Conservation (phyloP, 2,797 vertebrate genomes). For the Gallinago nigripennis region DNA sequence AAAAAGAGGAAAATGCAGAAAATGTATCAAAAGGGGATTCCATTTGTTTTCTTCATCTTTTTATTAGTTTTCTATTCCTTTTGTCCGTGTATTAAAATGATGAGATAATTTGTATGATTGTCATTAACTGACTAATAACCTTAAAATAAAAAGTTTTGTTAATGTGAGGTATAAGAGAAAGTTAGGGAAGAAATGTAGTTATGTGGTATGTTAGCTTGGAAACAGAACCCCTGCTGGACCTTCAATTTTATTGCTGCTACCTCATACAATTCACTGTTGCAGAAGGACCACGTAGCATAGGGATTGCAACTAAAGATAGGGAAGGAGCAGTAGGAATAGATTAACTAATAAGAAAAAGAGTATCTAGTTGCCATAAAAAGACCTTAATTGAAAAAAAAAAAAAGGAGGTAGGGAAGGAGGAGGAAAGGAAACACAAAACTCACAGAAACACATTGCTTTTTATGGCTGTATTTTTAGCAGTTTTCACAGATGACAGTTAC, state of each 20-base stretch:
- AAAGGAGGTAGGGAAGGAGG: background rate
- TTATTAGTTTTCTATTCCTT: background rate
- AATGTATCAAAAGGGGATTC: background rate
- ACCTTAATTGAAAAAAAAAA: background rate
- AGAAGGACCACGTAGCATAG: background rate
- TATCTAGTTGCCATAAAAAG: background rate
- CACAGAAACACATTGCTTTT: background rate
- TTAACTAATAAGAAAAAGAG: background rate
- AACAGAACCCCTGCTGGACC: background rate
- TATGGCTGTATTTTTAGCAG: background rate
- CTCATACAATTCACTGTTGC: background rate
- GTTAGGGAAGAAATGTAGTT: background rate
- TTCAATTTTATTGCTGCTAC: background rate
- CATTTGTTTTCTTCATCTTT: background rate
- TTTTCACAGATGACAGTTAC: background rate
- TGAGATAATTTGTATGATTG: background rate
- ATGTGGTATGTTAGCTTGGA: background rate
- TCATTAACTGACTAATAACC: background rate
- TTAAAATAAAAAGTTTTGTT: background rate
- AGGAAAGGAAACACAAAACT: background rate
- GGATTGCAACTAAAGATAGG: background rate
- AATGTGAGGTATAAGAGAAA: background rate
- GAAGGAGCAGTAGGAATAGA: background rate
- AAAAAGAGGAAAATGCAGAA: background rate
- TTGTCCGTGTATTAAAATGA: background rate